These are phyloP conservation scores for Aporophyla lueneburgensis DNA, from an alignment of 2,888 invertebrate species.

Conservation along the genomic window DNA sequence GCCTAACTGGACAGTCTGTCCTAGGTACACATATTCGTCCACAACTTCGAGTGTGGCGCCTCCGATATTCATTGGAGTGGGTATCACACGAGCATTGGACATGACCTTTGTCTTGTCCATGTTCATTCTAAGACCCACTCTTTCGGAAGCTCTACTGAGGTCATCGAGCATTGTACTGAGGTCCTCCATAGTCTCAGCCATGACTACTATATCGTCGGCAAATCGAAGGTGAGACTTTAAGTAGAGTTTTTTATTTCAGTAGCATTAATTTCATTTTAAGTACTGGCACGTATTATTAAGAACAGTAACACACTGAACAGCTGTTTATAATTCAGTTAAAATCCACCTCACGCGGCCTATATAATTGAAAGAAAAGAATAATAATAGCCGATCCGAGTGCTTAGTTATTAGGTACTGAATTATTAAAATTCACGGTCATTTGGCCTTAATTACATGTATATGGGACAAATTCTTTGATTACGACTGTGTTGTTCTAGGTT, in stretches of 20 bases:
- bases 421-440: constrained; percentile 43
- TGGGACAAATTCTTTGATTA: constrained; percentile 7
- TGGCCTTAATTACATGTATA: constrained; percentile 17
- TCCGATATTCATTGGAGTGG: too few relatives aligned
- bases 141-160: too few relatives aligned
- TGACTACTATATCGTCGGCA: too few relatives aligned
- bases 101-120: too few relatives aligned
- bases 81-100: too few relatives aligned
- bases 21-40: too few relatives aligned
- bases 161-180: too few relatives aligned
- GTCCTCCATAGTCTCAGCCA: too few relatives aligned
- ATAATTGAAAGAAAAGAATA: constrained; percentile 55
- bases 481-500: neutral
- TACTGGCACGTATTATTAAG: constrained; percentile 16
- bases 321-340: constrained; percentile 50
- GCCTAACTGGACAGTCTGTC: too few relatives aligned
- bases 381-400: constrained; percentile 1
- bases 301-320: constrained; percentile 21
- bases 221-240: too few relatives aligned
- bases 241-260: neutral
- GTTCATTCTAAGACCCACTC: too few relatives aligned
- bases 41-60: too few relatives aligned
- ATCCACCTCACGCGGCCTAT: constrained; percentile 38
- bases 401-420: constrained; percentile 43
- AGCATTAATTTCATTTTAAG: neutral